Conservation (phyloP, 2,888 invertebrate species). For the Pollenia angustigena region DNA sequence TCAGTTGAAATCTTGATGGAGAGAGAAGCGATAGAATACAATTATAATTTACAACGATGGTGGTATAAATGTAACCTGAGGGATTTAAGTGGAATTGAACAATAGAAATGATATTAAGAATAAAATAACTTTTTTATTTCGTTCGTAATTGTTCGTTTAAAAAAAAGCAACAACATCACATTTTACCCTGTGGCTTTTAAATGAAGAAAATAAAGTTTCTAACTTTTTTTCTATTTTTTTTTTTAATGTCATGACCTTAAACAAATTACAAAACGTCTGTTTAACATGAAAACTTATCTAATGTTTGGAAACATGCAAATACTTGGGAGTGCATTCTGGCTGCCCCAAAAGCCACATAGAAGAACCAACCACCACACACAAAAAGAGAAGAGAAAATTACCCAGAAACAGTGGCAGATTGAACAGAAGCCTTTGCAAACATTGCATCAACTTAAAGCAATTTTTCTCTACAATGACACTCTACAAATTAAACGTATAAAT, state of each 20-base stretch:
- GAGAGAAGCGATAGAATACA: not conserved
- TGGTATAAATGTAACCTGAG: slow-evolving; percentile 59
- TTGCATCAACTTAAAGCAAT: slow-evolving; percentile 65
- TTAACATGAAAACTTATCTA: slow-evolving; percentile 64
- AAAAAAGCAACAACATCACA: slow-evolving; percentile 1
- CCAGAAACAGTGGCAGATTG: slow-evolving; percentile 68
- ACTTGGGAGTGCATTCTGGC: not conserved
- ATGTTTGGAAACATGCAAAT: slow-evolving; percentile 58
- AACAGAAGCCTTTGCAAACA: slow-evolving; percentile 73
- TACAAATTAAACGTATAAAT: slow-evolving; percentile 65
- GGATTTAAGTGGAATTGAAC: slow-evolving; percentile 56
- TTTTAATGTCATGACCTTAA: slow-evolving; percentile 63
- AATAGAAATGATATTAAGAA: slow-evolving; percentile 56
- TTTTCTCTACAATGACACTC: slow-evolving; percentile 59
- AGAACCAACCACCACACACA: not conserved
- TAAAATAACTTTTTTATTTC: slow-evolving; percentile 12
- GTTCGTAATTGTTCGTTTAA: slow-evolving; percentile 54
- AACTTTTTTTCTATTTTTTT: slow-evolving; percentile 6
- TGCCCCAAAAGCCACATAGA: slow-evolving; percentile 5
- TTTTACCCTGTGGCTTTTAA: slow-evolving; percentile 16
- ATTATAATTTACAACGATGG: slow-evolving; percentile 47
- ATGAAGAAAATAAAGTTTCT: slow-evolving; percentile 9
- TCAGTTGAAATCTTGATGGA: slow-evolving; percentile 44
- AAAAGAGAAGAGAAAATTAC: slow-evolving; percentile 34
- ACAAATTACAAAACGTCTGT: slow-evolving; percentile 61